Evolutionary conservation across 2,888 invertebrate species (phyloP).

Genomic region (Bhutanitis thaidina): DNA sequence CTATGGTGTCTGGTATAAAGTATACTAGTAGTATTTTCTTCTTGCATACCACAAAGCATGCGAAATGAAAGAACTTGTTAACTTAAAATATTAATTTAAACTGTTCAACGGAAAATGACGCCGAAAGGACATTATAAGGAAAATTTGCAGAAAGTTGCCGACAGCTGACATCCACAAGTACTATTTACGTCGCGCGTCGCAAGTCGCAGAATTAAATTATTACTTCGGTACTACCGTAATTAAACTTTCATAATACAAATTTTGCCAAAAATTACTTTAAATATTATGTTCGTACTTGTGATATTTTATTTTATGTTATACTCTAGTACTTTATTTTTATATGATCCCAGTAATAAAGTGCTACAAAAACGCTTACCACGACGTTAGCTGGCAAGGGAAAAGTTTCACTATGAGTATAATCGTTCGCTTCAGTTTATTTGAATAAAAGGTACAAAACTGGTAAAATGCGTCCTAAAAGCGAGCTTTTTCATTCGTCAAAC

Average conservation of each 20-base stretch:
- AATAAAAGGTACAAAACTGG: conserved; percentile 18
- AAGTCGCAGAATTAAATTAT: conserved; percentile 70
- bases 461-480: conserved; percentile 30
- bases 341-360: no score
- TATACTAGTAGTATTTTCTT: no score
- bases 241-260: conserved; percentile 62
- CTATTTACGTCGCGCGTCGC: conserved; percentile 65
- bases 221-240: conserved; percentile 71
- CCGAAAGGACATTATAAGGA: conserved; percentile 72
- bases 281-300: conserved; percentile 3
- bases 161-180: conserved; percentile 76
- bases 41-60: no score
- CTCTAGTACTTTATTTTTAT: no score
- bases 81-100: conserved; percentile 72
- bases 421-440: conserved; percentile 4
- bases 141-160: conserved; percentile 68
- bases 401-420: conserved; percentile 1
- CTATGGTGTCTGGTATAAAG: no score
- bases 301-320: not conserved
- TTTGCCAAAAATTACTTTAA: conserved; percentile 27
- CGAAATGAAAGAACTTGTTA: conserved; percentile 32
- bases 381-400: not conserved
- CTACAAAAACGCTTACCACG: no score
- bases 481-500: conserved; percentile 22
- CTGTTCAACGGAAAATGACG: conserved; percentile 67